These are phyloP conservation scores for Chesias legatella DNA, from an alignment of 2,888 invertebrate species.

Conservation along the genomic window DNA sequence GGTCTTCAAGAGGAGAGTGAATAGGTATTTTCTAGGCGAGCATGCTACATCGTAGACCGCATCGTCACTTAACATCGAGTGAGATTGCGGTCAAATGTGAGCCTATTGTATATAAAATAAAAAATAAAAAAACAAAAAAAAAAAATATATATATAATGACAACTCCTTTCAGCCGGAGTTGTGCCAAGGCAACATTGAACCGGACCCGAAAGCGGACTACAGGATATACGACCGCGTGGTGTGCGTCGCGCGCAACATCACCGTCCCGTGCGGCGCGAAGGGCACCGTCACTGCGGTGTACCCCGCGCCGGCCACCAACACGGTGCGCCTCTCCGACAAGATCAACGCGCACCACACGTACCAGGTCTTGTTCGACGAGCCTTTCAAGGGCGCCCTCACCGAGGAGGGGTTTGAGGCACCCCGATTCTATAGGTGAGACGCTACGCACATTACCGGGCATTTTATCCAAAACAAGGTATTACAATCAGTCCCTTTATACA, in stretches of 20 bases:
- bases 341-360: conserved; percentile 81
- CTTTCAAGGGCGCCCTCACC: conserved; percentile 51
- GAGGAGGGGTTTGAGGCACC: conserved; percentile 28
- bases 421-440: conserved; percentile 57
- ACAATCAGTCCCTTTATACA: too few relatives aligned
- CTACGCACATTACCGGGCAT: too few relatives aligned
- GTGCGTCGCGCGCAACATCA: conserved; percentile 85
- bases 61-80: too few relatives aligned
- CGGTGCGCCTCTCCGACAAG: conserved; percentile 73
- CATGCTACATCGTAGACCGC: too few relatives aligned
- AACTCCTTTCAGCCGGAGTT: conserved; percentile 59
- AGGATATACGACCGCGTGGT: conserved; percentile 92
- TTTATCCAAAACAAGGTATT: too few relatives aligned
- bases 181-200: conserved; percentile 79
- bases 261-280: conserved; percentile 89
- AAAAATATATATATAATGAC: background rate
- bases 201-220: conserved; percentile 85
- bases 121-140: background rate
- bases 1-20: too few relatives aligned
- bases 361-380: conserved; percentile 75
- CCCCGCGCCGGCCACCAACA: conserved; percentile 56
- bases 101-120: too few relatives aligned
- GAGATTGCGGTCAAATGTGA: too few relatives aligned
- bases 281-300: conserved; percentile 91
- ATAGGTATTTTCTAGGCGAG: too few relatives aligned